Base-by-base conservation (phyloP, 2,888 invertebrate species). In the Keiferia lycopersicella region DNA sequence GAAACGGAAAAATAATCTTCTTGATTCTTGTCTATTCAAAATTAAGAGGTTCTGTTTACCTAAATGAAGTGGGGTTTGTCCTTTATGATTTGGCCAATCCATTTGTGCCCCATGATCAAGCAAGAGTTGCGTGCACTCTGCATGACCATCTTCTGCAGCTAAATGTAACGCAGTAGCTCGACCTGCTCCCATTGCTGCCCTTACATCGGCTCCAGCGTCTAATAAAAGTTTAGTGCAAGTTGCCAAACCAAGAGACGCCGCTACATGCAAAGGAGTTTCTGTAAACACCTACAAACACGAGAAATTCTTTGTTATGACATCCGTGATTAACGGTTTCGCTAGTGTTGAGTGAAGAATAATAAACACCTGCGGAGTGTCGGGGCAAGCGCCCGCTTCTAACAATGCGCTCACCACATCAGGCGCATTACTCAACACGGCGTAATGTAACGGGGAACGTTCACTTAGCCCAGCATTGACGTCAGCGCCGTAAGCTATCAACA, bases 131-230 rank as follows among this genome's bases (percentile, higher is more conserved):
- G 95, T 95, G 71, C 97, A 97, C 69, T 96, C 95, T 0, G 94
- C 94, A 76, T 96, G 96, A 7, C 97, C 97, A 73, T 97, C 97
- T 78, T 97, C 97, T 0, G 97, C 96, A 6, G 98, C 97, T 71
- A 98, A 87, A 87, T 98, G 98, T 34, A 98, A 83, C 1, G 98
- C 96, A 0, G 98, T 97, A 62, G 95, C 94, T 74, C 94, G 93
- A 22, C 94, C 94, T 0, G 92, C 79, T 0, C 96, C 96, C 68
- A 94, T 92, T 67, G 96, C 95, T 0, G 96, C 95, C 61, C 95
- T 89, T 0, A 96, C 95, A 74, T 97, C 96, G 0, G 97, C 96
- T 22, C 97, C 97, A 72, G 95, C 93, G 64, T 93, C 94, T 65
- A 97, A 88, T 22, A 98, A 91, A 68, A 98, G 87, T 80, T 94